Conservation (phyloP, 2,113 vertebrate genomes). For the Amphiprion ocellaris region DNA sequence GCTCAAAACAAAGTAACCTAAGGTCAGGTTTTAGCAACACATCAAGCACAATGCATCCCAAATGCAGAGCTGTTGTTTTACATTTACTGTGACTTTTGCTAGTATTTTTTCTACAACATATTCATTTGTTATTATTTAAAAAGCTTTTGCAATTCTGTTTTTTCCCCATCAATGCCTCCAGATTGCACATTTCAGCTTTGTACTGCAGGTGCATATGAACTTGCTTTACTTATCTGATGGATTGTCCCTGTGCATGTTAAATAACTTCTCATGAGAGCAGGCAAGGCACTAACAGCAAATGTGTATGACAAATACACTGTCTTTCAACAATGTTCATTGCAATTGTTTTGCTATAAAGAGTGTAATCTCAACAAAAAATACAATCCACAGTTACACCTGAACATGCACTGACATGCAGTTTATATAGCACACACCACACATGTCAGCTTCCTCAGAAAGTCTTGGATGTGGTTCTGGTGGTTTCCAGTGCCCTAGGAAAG, state of each 20-base stretch:
- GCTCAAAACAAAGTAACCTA: neutral
- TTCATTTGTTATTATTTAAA: neutral
- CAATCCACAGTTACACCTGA: neutral
- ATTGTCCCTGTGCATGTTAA: no score
- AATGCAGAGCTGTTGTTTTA: neutral
- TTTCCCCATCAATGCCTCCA: no score
- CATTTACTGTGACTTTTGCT: neutral
- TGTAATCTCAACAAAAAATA: neutral
- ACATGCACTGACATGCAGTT: constrained; percentile 33
- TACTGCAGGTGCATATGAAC: no score
- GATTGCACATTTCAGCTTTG: no score
- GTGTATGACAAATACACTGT: neutral
- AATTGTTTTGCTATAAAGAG: neutral
- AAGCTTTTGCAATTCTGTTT: no score
- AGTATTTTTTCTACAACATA: neutral
- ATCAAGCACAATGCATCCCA: neutral
- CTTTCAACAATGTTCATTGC: neutral
- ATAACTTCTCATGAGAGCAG: constrained; percentile 7
- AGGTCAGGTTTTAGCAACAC: neutral
- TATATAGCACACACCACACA: neutral
- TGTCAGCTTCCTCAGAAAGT: constrained; percentile 11
- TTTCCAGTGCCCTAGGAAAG: constrained; percentile 53
- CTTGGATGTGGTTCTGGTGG: constrained; percentile 35
- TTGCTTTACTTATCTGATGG: no score
- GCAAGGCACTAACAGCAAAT: neutral